These are phyloP conservation scores for Agrotis ipsilon DNA, from an alignment of 2,888 invertebrate genomes.

Conservation along the genomic window DNA sequence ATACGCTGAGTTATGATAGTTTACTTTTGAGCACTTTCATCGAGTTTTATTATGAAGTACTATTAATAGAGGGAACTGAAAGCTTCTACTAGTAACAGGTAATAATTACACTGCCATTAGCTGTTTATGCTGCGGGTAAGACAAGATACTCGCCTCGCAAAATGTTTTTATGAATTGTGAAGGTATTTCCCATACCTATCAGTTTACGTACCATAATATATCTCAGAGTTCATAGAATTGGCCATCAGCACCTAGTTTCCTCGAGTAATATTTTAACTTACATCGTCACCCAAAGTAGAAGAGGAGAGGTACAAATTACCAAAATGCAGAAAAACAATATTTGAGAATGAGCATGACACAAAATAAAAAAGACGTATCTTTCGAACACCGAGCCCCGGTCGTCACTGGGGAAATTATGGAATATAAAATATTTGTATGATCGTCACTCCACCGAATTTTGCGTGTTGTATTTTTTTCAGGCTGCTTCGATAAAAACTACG, in stretches of 20 bases:
- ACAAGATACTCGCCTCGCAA: not conserved
- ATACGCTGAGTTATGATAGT: conserved; percentile 20
- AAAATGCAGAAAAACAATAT: conserved; percentile 61
- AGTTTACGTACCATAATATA: not conserved
- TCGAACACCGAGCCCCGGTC: conserved; percentile 62
- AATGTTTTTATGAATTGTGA: not conserved
- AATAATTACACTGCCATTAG: not conserved
- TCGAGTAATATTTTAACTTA: not conserved
- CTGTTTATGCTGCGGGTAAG: not conserved
- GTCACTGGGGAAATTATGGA: conserved; percentile 79
- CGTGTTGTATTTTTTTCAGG: conserved; percentile 55
- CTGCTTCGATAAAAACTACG: conserved; percentile 44
- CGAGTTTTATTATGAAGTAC: not conserved
- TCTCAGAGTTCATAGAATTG: no score
- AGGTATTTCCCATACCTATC: no score
- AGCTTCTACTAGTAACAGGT: not conserved
- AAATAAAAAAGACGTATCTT: conserved; percentile 56
- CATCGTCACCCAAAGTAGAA: conserved; percentile 17
- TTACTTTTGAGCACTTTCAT: conserved; percentile 11
- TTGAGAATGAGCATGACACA: conserved; percentile 54
- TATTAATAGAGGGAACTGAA: not conserved
- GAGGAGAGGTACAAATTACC: conserved; percentile 58
- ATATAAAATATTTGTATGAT: conserved; percentile 67
- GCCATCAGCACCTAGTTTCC: not conserved
- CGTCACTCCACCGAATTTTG: conserved; percentile 64